Evolutionary conservation across 2,888 invertebrate genomes (phyloP).

Genomic region (Crematogaster levior): DNA sequence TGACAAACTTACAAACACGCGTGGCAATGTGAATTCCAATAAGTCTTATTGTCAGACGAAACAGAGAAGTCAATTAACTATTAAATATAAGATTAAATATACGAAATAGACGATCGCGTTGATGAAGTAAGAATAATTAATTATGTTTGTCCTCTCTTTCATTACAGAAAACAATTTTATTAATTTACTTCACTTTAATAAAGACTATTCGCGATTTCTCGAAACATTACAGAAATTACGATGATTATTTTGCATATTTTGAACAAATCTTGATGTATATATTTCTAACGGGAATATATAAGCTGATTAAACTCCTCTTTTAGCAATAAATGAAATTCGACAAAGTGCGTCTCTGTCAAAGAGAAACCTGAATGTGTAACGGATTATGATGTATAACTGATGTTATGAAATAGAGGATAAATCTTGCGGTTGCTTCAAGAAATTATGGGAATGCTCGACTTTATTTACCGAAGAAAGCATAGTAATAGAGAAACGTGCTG

Average conservation of each 20-base stretch:
- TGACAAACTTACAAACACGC: constrained; percentile 44
- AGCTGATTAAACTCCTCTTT: background rate
- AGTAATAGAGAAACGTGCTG: background rate
- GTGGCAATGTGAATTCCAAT: constrained; percentile 42
- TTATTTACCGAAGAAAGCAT: constrained; percentile 1
- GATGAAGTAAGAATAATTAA: constrained; percentile 1
- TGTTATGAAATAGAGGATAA: constrained; percentile 1
- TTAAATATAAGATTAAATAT: constrained; percentile 14
- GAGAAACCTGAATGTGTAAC: constrained; percentile 19
- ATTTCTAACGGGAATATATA: background rate
- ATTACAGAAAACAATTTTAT: background rate
- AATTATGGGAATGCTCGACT: constrained; percentile 30
- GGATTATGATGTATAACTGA: constrained; percentile 11
- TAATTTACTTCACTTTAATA: background rate
- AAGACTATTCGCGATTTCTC: background rate
- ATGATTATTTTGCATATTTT: constrained; percentile 12
- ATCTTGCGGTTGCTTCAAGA: constrained; percentile 25
- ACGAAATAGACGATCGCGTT: background rate
- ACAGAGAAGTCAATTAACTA: background rate
- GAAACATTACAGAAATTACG: background rate
- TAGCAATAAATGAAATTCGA: background rate
- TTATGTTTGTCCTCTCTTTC: background rate
- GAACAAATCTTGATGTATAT: background rate
- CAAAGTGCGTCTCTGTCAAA: constrained; percentile 12
- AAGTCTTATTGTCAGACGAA: constrained; percentile 17